Evolutionary conservation across 2,797 vertebrate genomes (phyloP).

Genomic region (Uromys caudimaculatus): DNA sequence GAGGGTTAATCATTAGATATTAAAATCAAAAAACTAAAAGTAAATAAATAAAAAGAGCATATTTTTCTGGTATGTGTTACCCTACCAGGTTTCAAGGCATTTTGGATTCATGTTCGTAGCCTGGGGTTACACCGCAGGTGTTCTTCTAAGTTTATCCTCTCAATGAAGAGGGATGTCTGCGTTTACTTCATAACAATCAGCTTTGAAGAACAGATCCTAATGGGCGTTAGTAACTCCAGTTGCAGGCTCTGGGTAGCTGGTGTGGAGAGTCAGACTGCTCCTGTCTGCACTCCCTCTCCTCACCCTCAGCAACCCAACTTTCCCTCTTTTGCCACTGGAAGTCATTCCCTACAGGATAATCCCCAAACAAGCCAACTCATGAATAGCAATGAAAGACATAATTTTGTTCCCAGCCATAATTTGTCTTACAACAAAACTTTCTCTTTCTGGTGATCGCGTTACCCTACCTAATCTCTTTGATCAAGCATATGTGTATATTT

Average conservation of each 20-base stretch:
- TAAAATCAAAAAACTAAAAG: not conserved
- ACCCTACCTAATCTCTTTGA: slow-evolving; percentile 52
- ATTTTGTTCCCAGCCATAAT: slow-evolving; percentile 61
- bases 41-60: not conserved
- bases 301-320: not conserved
- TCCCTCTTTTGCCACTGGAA: slow-evolving; percentile 56
- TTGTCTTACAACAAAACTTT: slow-evolving; percentile 23
- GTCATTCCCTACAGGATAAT: slow-evolving; percentile 40
- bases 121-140: not conserved
- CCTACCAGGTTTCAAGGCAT: not conserved
- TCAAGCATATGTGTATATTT: not conserved
- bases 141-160: not conserved
- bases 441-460: not conserved
- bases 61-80: not conserved
- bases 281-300: not conserved
- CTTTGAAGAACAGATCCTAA: not conserved
- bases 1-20: not conserved
- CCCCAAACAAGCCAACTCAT: slow-evolving; percentile 57
- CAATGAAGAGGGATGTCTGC: not conserved
- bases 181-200: slow-evolving; percentile 61
- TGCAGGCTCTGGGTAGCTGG: not conserved
- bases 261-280: not conserved
- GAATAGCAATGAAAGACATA: slow-evolving; percentile 50
- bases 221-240: not conserved
- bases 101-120: slow-evolving; percentile 25